Evolutionary conservation across 2,888 invertebrate genomes (phyloP), one percentile per base, ranked within the genome.

Genomic region (Rotaria macrura): DNA sequence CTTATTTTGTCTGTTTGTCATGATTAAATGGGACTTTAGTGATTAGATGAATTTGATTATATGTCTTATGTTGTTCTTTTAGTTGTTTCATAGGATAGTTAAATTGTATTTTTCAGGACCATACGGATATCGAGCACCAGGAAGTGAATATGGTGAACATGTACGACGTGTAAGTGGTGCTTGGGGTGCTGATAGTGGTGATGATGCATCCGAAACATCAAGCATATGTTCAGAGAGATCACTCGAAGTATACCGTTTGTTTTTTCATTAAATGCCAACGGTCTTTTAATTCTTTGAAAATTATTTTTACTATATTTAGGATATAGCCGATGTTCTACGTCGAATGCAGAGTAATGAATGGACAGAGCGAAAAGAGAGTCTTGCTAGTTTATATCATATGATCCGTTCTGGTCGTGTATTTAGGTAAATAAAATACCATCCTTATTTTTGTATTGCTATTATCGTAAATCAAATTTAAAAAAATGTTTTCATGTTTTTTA

Each of bases 291-390:
- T 10, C 40, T 20, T 52, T 9, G 38, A 4, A 4, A 23, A n/a
- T 25, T 38, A 1, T 25, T 0, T 65, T 2, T 29, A 6, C 85
- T 87, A 88, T 89, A 90, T 91, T 43, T 91, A 96, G 93, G 94
- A 95, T 89, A 94, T 95, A 88, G 93, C 93, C 88, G 94, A 95
- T 89, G 96, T 97, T 89, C 94, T 97, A 87, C 94, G 94, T 65
- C 93, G 94, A 88, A 95, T 96, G 91, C 94, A 95, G 85, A 95
- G 95, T 89, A 94, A 95, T 47, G 95, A 95, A 89, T 96, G 97
- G 96, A 94, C 95, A 57, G 97, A 98, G 90, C 92, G 97, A 86
- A 96, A 97, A 90, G 97, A 98, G 89, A 98, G 97, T 29, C 93
- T 98, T 25, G 93, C 94, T 3, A 94, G 94, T 87, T 90, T 96